Conservation (phyloP, 2,113 vertebrate species). For the Corvus hawaiiensis region DNA sequence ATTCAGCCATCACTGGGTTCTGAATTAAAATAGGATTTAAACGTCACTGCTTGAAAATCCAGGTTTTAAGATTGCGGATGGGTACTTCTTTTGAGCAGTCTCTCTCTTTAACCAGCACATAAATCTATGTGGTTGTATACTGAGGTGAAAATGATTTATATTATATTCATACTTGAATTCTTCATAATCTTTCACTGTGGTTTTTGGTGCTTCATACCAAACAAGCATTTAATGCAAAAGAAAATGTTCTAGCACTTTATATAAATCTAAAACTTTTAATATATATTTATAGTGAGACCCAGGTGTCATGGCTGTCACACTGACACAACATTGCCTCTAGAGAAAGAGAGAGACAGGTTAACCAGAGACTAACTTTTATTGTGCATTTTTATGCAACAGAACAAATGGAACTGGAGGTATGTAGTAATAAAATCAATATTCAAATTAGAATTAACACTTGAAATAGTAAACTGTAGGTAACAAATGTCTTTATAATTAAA, state of each 20-base stretch:
- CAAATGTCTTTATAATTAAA: conserved; percentile 80
- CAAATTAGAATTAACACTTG: conserved; percentile 74
- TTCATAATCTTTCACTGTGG: background rate
- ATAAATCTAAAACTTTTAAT: background rate
- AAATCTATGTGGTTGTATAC: background rate
- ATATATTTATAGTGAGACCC: background rate
- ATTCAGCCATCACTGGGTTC: background rate
- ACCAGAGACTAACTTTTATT: conserved; percentile 77
- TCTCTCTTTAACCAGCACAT: background rate
- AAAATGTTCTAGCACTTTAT: background rate
- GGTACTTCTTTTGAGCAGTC: background rate
- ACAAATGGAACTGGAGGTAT: conserved; percentile 78
- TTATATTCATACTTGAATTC: background rate
- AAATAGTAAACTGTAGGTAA: conserved; percentile 77
- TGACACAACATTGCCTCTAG: background rate
- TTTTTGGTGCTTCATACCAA: background rate
- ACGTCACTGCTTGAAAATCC: background rate
- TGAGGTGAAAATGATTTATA: background rate
- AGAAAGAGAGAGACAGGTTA: background rate
- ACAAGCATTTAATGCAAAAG: background rate
- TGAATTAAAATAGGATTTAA: conserved; percentile 42
- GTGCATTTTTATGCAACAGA: conserved; percentile 78
- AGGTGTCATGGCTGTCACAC: background rate
- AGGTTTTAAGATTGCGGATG: background rate
- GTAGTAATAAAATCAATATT: conserved; percentile 79